Conservation (phyloP, 2,113 vertebrate genomes). For the Monopterus albus region DNA sequence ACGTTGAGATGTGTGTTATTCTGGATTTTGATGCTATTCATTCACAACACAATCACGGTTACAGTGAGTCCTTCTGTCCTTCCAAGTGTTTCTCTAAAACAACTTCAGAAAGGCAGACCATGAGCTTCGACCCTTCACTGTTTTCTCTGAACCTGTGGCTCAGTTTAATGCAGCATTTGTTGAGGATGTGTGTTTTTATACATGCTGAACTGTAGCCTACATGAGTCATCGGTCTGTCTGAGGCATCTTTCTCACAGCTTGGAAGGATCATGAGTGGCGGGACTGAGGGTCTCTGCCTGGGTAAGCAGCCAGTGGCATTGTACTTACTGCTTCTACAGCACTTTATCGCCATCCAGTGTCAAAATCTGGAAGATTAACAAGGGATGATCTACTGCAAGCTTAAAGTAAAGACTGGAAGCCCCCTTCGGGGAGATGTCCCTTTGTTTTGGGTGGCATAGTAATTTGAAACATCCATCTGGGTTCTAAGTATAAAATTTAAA, state of each 20-base stretch:
- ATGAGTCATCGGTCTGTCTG: conserved; percentile 72
- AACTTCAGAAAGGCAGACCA: not conserved
- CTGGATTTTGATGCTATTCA: not conserved
- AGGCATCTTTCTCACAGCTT: conserved; percentile 53
- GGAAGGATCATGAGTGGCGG: conserved; percentile 72
- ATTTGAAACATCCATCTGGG: not conserved
- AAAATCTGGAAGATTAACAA: not conserved
- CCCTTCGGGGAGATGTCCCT: not conserved
- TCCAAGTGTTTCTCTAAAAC: not conserved
- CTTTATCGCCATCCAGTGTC: conserved; percentile 67
- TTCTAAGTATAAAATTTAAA: not conserved
- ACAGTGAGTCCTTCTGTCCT: not conserved
- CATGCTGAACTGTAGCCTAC: conserved; percentile 31
- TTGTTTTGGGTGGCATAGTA: not conserved
- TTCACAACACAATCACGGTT: not conserved
- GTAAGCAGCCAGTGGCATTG: conserved; percentile 18
- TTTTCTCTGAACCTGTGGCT: not conserved
- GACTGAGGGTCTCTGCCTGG: conserved; percentile 55
- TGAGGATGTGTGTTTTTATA: conserved; percentile 26
- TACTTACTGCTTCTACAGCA: conserved; percentile 5
- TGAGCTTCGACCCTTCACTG: not conserved
- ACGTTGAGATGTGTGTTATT: not conserved
- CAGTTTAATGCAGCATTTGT: conserved; percentile 23
- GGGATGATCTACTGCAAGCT: not conserved
- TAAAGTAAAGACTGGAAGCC: no score